phyloP scores from a whole-genome alignment of 1,140 invertebrate species.

The Proctacanthus coquilletti region DNA sequence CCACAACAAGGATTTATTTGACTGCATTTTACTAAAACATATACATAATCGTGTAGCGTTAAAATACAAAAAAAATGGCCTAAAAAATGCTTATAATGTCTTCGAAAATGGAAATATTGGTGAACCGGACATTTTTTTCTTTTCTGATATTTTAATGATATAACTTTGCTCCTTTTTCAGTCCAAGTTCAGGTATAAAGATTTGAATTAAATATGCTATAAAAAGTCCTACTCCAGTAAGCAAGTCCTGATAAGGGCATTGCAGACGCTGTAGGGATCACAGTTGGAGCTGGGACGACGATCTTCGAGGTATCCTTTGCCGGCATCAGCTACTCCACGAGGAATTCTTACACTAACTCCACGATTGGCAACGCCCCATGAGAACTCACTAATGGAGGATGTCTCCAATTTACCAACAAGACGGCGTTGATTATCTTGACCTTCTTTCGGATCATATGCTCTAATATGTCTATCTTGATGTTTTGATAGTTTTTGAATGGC shows the following conservation, averaged over 20 bases:
- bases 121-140: no score
- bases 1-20: no score
- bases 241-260: slow-evolving; percentile 55
- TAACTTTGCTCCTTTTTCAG: no score
- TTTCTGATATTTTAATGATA: no score
- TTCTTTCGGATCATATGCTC: slow-evolving; percentile 74
- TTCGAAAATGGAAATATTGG: no score
- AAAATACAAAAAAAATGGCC: no score
- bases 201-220: no score
- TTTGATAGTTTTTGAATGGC: slow-evolving; percentile 66
- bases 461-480: slow-evolving; percentile 71
- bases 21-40: no score
- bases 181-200: no score
- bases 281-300: slow-evolving; percentile 72
- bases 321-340: slow-evolving; percentile 59
- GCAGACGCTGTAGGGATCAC: slow-evolving; percentile 66
- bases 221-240: slow-evolving; percentile 38
- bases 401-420: slow-evolving; percentile 64
- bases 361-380: slow-evolving; percentile 55
- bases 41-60: no score
- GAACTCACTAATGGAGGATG: slow-evolving; percentile 72
- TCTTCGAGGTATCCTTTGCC: slow-evolving; percentile 77
- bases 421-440: slow-evolving; percentile 71
- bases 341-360: slow-evolving; percentile 53
- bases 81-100: no score